A percentile compares a stretch with the other conserved stretches of the same genome.
phyloP scores from a whole-genome alignment of 2,888 invertebrate species.

The Trachelus stipa region DNA sequence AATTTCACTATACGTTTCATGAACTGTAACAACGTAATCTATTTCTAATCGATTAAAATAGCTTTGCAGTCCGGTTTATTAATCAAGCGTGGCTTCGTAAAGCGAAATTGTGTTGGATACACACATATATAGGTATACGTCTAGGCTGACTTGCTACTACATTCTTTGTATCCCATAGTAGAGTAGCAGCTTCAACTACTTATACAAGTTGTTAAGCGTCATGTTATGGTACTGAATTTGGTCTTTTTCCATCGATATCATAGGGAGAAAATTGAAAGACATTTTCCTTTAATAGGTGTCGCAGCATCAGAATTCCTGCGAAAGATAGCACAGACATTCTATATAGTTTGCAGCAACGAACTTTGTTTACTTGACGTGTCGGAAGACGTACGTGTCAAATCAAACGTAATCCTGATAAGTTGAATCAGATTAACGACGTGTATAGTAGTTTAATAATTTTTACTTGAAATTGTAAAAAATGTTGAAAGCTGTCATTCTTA shows the following conservation, averaged over 20 bases:
- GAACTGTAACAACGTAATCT: not conserved
- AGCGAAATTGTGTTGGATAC: not conserved
- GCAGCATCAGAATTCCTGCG: not conserved
- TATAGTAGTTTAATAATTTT: slow-evolving; percentile 26
- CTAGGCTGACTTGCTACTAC: not conserved
- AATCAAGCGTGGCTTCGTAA: not conserved
- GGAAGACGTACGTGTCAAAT: not conserved
- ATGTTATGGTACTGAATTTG: not conserved
- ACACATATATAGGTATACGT: not conserved
- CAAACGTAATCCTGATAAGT: slow-evolving; percentile 3
- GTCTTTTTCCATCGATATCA: not conserved
- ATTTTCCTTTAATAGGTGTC: not conserved
- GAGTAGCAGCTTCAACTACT: not conserved
- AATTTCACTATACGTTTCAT: not conserved
- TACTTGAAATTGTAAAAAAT: slow-evolving; percentile 59
- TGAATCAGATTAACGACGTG: slow-evolving; percentile 13
- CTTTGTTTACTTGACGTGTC: slow-evolving; percentile 5
- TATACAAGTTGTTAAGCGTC: not conserved
- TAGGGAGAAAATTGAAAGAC: not conserved
- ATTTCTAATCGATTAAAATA: not conserved
- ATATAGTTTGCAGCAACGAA: not conserved
- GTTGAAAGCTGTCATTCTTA: slow-evolving; percentile 89
- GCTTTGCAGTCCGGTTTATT: not conserved
- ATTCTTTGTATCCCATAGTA: not conserved
- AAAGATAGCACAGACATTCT: not conserved